Percentiles rank a stretch among this genome's conserved stretches.
Evolutionary conservation across 2,113 vertebrate species (phyloP).

Genomic region (Entelurus aequoreus): DNA sequence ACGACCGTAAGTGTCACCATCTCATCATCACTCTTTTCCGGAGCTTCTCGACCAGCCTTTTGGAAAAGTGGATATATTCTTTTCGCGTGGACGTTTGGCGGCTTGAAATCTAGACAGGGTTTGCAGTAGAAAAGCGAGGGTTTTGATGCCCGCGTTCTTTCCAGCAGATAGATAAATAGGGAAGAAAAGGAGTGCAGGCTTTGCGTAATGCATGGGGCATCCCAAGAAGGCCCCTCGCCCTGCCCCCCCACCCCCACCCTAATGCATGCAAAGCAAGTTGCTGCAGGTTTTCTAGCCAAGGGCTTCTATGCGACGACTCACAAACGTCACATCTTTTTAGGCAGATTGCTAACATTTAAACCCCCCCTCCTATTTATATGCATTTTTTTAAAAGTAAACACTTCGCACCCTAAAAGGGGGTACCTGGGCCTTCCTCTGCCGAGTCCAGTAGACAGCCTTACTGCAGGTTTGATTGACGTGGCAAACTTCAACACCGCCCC

Average conservation of each 20-base stretch:
- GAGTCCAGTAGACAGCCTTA: not conserved
- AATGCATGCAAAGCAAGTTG: conserved; percentile 61
- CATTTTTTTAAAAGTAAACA: conserved; percentile 1
- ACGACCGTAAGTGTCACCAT: conserved; percentile 87
- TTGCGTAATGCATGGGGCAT: conserved; percentile 45
- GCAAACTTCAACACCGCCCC: conserved; percentile 33
- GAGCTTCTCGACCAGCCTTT: conserved; percentile 39
- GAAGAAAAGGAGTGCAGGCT: conserved; percentile 14
- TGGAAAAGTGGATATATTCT: conserved; percentile 48
- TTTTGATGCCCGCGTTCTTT: conserved; percentile 17
- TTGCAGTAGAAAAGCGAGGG: conserved; percentile 22
- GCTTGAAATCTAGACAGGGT: conserved; percentile 41
- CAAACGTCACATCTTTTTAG: too few relatives aligned
- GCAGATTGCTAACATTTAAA: not conserved
- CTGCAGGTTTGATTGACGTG: conserved; percentile 31
- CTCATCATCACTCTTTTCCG: conserved; percentile 57
- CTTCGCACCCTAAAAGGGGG: not conserved
- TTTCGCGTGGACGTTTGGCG: conserved; percentile 35
- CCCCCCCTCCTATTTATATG: not conserved
- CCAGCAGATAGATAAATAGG: conserved; percentile 10
- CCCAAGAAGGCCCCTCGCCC: conserved; percentile 33
- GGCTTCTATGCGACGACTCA: conserved; percentile 1
- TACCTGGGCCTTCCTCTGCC: not conserved
- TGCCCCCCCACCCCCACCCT: conserved; percentile 8
- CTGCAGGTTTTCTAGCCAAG: conserved; percentile 59